Evolutionary conservation across 2,113 vertebrate genomes (phyloP).

Genomic region (Drymodes brunneopygia): DNA sequence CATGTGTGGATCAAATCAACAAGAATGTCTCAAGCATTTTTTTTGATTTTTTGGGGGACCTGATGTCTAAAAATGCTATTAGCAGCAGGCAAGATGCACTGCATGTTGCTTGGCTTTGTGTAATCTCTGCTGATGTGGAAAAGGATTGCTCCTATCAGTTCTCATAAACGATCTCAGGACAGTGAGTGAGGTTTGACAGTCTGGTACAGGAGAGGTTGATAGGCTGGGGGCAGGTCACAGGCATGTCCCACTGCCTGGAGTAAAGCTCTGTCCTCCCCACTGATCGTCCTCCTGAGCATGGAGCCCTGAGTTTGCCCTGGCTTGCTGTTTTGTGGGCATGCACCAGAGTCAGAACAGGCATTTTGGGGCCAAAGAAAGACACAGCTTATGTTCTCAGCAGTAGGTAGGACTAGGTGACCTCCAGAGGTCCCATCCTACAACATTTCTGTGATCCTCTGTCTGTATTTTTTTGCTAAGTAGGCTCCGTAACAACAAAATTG

Average conservation of each 20-base stretch:
- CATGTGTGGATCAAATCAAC: not conserved
- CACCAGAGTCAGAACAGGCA: not conserved
- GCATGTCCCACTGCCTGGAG: not conserved
- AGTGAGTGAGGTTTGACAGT: fast-evolving
- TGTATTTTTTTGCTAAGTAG: not conserved
- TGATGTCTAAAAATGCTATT: not conserved
- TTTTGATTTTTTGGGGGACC: not conserved
- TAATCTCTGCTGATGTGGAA: not conserved
- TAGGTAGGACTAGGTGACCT: not conserved
- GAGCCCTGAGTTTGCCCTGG: not conserved
- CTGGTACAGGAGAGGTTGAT: not conserved
- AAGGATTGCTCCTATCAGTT: not conserved
- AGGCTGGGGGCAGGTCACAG: not conserved
- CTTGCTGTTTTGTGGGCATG: fast-evolving
- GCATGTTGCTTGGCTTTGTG: not conserved
- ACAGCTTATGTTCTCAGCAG: not conserved
- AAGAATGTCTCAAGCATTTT: not conserved
- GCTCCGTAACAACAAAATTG: not conserved
- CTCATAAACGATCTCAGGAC: not conserved
- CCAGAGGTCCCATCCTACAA: not conserved
- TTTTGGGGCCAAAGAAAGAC: not conserved
- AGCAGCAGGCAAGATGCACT: not conserved
- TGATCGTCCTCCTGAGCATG: not conserved
- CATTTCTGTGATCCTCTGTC: not conserved
- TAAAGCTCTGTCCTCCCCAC: not conserved